Evolutionary conservation across 2,797 vertebrate species (phyloP).

Genomic region (Pelodytes ibericus): DNA sequence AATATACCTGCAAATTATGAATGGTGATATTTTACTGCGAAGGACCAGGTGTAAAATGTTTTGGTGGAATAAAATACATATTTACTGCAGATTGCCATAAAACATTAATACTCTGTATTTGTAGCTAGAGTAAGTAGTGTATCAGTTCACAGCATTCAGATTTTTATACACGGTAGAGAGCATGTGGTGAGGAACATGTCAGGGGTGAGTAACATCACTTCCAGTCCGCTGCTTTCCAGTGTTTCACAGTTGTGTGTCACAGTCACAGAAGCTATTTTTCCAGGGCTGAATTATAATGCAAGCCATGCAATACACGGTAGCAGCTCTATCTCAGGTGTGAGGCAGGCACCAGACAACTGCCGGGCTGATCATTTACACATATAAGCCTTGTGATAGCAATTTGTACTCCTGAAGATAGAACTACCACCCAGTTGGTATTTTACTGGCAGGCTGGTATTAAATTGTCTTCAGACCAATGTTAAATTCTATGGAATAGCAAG

Average conservation of each 20-base stretch:
- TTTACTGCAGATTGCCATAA: neutral
- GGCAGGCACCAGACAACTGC: neutral
- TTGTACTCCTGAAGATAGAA: too few relatives aligned
- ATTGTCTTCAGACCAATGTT: too few relatives aligned
- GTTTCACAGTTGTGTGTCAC: constrained; percentile 9
- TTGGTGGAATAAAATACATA: neutral
- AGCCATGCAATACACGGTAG: neutral
- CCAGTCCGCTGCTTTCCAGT: constrained; percentile 23
- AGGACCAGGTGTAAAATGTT: neutral
- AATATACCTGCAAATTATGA: neutral
- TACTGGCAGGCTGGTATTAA: too few relatives aligned
- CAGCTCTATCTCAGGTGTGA: constrained; percentile 22
- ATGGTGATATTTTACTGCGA: neutral
- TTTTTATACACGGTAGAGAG: too few relatives aligned
- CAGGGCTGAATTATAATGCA: constrained; percentile 4
- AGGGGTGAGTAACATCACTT: constrained; percentile 14
- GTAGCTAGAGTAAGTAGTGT: too few relatives aligned
- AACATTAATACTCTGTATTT: too few relatives aligned
- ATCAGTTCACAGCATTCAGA: too few relatives aligned
- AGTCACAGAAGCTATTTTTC: constrained; percentile 20
- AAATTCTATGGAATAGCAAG: too few relatives aligned
- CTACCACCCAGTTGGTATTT: too few relatives aligned
- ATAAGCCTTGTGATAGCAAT: neutral
- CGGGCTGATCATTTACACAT: constrained; percentile 12
- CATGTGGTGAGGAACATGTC: neutral